Percentiles rank a stretch among this genome's conserved stretches.
phyloP scores from a whole-genome alignment of 1,140 invertebrate genomes.

The Drosophila grimshawi region DNA sequence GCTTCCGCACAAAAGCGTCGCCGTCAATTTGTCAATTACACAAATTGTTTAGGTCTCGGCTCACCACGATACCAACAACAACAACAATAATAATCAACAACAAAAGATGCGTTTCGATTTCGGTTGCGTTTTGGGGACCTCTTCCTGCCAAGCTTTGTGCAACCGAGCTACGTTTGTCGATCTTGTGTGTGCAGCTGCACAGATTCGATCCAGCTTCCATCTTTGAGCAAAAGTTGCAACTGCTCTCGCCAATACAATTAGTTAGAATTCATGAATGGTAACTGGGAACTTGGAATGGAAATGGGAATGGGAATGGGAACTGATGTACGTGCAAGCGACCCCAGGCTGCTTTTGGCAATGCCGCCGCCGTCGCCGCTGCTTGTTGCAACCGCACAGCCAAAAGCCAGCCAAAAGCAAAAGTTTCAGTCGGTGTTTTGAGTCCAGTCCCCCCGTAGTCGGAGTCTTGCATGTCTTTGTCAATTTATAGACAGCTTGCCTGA shows the following conservation, averaged over 20 bases:
- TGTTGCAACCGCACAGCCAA: slow-evolving; percentile 10
- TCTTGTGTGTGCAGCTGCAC: slow-evolving; percentile 73
- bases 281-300: slow-evolving; percentile 18
- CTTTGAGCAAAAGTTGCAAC: slow-evolving; percentile 63
- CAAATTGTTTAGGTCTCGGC: slow-evolving; percentile 75
- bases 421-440: slow-evolving; percentile 9
- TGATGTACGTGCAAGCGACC: slow-evolving; percentile 22
- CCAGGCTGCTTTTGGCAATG: slow-evolving; percentile 66
- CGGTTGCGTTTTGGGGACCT: slow-evolving; percentile 23
- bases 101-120: slow-evolving; percentile 48
- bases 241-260: slow-evolving; percentile 77
- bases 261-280: slow-evolving; percentile 76
- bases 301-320: slow-evolving; percentile 21
- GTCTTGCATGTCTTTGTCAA: slow-evolving; percentile 83
- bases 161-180: slow-evolving; percentile 47
- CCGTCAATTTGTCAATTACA: slow-evolving; percentile 84
- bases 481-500: slow-evolving; percentile 83
- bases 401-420: slow-evolving; percentile 1
- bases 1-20: slow-evolving; percentile 80
- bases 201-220: slow-evolving; percentile 67
- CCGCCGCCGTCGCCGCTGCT: slow-evolving; percentile 35
- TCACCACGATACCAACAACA: slow-evolving; percentile 38
- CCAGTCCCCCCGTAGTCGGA: slow-evolving; percentile 30
- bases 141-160: slow-evolving; percentile 59
- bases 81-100: slow-evolving; percentile 26